These are phyloP conservation scores for Halocaridina rubra DNA, from an alignment of 2,888 invertebrate species.

Conservation along the genomic window DNA sequence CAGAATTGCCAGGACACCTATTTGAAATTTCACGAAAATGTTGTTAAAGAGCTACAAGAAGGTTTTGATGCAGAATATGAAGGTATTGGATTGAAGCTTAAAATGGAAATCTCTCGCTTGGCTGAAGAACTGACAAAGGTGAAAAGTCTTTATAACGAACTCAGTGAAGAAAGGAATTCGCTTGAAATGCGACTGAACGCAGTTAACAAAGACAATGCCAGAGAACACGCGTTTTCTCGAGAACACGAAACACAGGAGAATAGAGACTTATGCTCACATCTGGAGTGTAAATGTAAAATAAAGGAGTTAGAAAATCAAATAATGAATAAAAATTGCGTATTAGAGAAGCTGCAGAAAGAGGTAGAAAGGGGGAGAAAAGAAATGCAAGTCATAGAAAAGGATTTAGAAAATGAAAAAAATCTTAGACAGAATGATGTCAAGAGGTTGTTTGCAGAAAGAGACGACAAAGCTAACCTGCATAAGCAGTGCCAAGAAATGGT, in stretches of 20 bases:
- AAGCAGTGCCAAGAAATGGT: not conserved
- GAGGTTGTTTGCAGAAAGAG: not conserved
- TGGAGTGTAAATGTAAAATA: not conserved
- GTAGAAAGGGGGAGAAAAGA: not conserved
- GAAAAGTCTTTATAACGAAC: conserved; percentile 35
- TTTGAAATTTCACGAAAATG: conserved; percentile 52
- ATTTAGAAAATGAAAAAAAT: conserved; percentile 10
- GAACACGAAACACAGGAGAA: too few relatives aligned
- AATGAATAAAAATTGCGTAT: conserved; percentile 1
- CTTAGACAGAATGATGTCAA: not conserved
- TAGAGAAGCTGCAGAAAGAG: not conserved
- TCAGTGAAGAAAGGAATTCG: conserved; percentile 50
- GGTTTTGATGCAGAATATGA: conserved; percentile 36
- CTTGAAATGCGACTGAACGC: conserved; percentile 27
- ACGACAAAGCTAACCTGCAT: not conserved
- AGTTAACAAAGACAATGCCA: too few relatives aligned
- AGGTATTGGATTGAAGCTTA: conserved; percentile 23
- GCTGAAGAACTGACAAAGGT: conserved; percentile 36
- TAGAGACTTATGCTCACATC: too few relatives aligned
- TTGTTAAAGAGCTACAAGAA: conserved; percentile 33
- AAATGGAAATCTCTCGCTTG: conserved; percentile 26
- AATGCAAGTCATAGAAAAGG: conserved; percentile 3
- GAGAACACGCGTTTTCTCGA: too few relatives aligned
- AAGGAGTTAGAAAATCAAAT: not conserved
- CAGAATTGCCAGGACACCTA: conserved; percentile 38